Evolutionary conservation across 2,888 invertebrate genomes (phyloP), one percentile per base, ranked within the genome.

Genomic region (Spodoptera littoralis): DNA sequence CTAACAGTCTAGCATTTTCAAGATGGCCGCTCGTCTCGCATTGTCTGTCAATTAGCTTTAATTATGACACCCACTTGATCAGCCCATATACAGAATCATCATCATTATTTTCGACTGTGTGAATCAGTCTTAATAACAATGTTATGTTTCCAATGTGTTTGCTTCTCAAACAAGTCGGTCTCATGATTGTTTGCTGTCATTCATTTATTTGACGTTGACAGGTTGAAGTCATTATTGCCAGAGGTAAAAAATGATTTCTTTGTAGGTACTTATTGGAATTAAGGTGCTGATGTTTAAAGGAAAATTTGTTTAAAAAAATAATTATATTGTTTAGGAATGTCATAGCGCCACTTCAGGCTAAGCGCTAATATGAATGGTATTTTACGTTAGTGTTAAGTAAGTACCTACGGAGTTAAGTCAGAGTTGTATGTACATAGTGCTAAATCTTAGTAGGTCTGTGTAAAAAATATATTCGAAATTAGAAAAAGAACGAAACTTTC

Each of bases 41-140:
- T 58, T n/a, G 51, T 22, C 22, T 12, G 9, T 43, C 52, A 71
- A 76, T 71, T 76, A 76, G 41, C 52, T 43, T 56, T 74, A 44
- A 76, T 76, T 75, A 42, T 24, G 48, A 48, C 76, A 70, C 71
- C 76, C 65, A 75, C 76, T 61, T 59, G 45, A 70, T 71, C 45
- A 58, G 45, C 13, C 55, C 27, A 13, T 74, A 55, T 71, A 75
- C 59, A 51, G 58, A 55, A 43, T 52, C 48, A 75, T 71, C 71
- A 75, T 64, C 45, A 55, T 75, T 71, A 71, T 59, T 76, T 58
- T 56, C 41, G 52, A 71, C 65, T 65, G 52, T 59, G 65, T 71
- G 65, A 76, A 75, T 70, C 44, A 56, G 65, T 64, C 44, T n/a
- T 70, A 71, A 67, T 72, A 65, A 50, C 27, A 18, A 41, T 62